Conservation (phyloP, 2,888 invertebrate species). For the Thymelicus acteon region DNA sequence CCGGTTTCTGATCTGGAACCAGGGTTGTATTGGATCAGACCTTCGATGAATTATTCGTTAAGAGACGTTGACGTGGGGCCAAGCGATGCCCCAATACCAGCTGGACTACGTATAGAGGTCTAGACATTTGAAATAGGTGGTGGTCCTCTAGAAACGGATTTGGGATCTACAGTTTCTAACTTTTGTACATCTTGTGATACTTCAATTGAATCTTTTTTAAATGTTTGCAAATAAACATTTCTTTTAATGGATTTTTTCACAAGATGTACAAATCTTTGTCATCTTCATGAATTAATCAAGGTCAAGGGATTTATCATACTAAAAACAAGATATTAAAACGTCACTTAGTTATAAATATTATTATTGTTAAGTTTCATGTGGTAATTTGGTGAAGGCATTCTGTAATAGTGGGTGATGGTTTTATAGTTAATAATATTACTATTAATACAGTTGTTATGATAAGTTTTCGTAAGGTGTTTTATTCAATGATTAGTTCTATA, state of each 20-base stretch:
- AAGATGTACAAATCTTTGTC: not conserved
- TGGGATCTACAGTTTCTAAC: not conserved
- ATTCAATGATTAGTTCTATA: no score
- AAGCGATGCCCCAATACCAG: conserved; percentile 70
- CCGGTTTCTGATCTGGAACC: conserved; percentile 93
- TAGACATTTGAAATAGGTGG: conserved; percentile 65
- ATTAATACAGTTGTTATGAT: not conserved
- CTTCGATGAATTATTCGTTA: conserved; percentile 67
- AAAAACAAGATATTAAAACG: not conserved
- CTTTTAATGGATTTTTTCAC: not conserved
- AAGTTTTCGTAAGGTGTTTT: not conserved
- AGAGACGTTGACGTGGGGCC: conserved; percentile 72
- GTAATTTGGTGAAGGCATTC: conserved; percentile 39
- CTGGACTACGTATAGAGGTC: conserved; percentile 71
- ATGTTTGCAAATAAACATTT: not conserved
- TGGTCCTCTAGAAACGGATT: conserved; percentile 45
- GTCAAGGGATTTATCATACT: not conserved
- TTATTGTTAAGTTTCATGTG: not conserved
- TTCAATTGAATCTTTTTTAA: not conserved
- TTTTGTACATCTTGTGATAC: conserved; percentile 11
- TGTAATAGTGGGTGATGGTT: conserved; percentile 39
- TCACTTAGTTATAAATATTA: no score
- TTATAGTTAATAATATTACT: conserved; percentile 13
- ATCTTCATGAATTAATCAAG: not conserved
- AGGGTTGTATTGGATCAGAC: conserved; percentile 91